Conservation (phyloP, 2,888 invertebrate genomes). For the Megamerina dolium region DNA sequence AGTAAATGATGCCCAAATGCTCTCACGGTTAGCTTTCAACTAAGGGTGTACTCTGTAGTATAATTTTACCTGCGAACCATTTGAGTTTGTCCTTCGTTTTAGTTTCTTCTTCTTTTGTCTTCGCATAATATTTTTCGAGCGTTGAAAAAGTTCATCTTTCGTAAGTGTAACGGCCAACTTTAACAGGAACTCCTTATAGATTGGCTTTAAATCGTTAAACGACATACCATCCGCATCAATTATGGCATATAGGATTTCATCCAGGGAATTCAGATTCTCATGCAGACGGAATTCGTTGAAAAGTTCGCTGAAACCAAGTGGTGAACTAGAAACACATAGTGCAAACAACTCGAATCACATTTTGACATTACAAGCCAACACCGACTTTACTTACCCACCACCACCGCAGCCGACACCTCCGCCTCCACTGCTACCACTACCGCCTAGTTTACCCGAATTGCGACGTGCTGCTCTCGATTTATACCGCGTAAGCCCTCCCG, state of each 20-base stretch:
- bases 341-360: neutral
- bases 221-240: conserved; percentile 90
- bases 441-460: conserved; percentile 49
- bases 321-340: conserved; percentile 57
- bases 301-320: conserved; percentile 78
- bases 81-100: conserved; percentile 51
- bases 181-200: conserved; percentile 82
- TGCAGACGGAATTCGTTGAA: conserved; percentile 83
- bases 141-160: conserved; percentile 86
- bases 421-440: conserved; percentile 37
- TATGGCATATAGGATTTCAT: conserved; percentile 81
- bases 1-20: too few relatives aligned
- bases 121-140: conserved; percentile 84
- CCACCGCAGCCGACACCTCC: conserved; percentile 23
- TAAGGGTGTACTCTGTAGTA: too few relatives aligned
- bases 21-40: too few relatives aligned
- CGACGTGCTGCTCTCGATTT: conserved; percentile 55
- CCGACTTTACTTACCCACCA: conserved; percentile 20
- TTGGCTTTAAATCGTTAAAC: conserved; percentile 84
- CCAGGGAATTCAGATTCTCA: conserved; percentile 81
- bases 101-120: conserved; percentile 69
- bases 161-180: conserved; percentile 83
- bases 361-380: neutral
- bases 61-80: conserved; percentile 31
- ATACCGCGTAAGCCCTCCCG: conserved; percentile 69